phyloP scores from a whole-genome alignment of 2,797 vertebrate genomes.

The Molossus alvarezi region DNA sequence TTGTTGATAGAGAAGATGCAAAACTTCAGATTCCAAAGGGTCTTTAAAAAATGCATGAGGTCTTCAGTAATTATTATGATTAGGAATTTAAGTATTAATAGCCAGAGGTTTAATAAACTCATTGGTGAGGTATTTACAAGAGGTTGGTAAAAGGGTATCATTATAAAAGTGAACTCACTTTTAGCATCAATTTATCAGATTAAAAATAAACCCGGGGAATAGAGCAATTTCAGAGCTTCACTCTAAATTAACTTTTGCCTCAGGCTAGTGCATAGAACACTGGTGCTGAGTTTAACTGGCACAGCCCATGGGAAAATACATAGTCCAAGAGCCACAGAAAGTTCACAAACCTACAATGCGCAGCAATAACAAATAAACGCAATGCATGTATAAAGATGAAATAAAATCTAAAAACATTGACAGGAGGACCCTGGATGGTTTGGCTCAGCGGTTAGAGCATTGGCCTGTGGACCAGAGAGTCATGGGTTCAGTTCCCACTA shows the following conservation, averaged over 20 bases:
- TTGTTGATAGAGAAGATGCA: slow-evolving; percentile 5
- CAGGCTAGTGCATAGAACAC: background rate
- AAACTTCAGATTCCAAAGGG: background rate
- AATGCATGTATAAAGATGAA: background rate
- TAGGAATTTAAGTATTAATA: slow-evolving; percentile 31
- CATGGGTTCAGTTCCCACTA: too few species aligned
- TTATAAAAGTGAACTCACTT: background rate
- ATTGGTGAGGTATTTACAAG: background rate
- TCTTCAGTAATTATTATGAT: background rate
- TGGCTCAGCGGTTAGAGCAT: too few species aligned
- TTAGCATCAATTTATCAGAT: background rate
- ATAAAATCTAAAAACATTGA: background rate
- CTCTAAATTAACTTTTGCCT: slow-evolving; percentile 35
- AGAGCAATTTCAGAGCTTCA: background rate
- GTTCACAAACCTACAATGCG: background rate
- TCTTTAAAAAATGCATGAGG: background rate
- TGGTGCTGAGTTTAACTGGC: slow-evolving; percentile 2
- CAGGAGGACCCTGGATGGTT: background rate
- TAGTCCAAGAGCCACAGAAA: background rate
- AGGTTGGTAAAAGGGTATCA: background rate
- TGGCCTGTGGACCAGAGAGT: too few species aligned
- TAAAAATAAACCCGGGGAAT: slow-evolving; percentile 12
- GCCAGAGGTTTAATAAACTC: background rate
- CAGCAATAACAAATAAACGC: background rate
- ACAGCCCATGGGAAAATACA: background rate